These are phyloP conservation scores for Gallinago paraguaiae DNA, from an alignment of 2,113 vertebrate genomes.

Conservation along the genomic window DNA sequence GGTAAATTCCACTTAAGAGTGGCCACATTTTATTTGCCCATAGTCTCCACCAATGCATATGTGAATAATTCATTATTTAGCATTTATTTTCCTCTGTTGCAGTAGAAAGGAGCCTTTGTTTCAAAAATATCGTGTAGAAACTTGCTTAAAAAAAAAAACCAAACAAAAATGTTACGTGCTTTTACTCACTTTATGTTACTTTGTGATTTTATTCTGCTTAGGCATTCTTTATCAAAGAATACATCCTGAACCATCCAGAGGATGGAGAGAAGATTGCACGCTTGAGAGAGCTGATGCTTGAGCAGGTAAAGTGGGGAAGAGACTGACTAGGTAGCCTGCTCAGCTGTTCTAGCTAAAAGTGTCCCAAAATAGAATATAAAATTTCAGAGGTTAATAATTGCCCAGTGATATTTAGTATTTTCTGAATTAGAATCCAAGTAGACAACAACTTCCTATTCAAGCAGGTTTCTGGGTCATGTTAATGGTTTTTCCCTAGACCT, in stretches of 20 bases:
- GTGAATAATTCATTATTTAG: background rate
- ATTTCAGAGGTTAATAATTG: background rate
- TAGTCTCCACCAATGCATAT: background rate
- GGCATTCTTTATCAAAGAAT: constrained; percentile 98
- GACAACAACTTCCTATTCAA: background rate
- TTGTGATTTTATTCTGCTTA: constrained; percentile 54
- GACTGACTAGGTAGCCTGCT: background rate
- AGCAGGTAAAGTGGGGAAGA: constrained; percentile 83
- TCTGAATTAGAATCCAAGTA: background rate
- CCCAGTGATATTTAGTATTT: background rate
- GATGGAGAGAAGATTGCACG: constrained; percentile 96
- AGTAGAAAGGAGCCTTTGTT: background rate
- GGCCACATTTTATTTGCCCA: background rate
- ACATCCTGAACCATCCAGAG: constrained; percentile 93
- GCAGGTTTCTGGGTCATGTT: background rate
- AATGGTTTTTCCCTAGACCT: background rate
- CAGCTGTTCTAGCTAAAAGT: background rate
- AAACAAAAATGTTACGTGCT: background rate
- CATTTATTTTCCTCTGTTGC: background rate
- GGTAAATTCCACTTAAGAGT: background rate
- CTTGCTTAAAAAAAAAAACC: background rate
- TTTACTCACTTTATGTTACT: background rate
- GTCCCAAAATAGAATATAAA: background rate
- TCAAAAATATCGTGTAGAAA: background rate
- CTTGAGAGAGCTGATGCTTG: constrained; percentile 95